Conservation (phyloP, 1,140 invertebrate genomes). For the Drosophila carrolli region DNA sequence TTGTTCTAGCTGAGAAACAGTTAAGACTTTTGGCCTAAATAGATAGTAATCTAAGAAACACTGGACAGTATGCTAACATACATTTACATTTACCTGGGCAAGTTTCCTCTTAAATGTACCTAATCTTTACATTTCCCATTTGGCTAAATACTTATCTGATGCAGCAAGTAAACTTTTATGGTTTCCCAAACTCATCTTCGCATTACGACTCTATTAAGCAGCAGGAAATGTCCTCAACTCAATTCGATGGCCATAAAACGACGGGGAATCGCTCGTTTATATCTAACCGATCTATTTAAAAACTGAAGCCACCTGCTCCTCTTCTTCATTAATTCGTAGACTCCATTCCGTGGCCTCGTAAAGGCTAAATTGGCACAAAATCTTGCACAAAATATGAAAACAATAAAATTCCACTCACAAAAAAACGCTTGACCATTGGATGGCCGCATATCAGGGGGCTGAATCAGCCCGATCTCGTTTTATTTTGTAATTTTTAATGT, state of each 20-base stretch:
- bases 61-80: too few relatives aligned
- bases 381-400: slow-evolving; percentile 27
- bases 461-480: slow-evolving; percentile 39
- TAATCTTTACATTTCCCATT: background rate
- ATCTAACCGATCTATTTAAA: slow-evolving; percentile 14
- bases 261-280: slow-evolving; percentile 17
- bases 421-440: slow-evolving; percentile 12
- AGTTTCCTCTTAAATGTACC: too few relatives aligned
- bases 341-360: slow-evolving; percentile 11
- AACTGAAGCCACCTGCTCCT: slow-evolving; percentile 23
- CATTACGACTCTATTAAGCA: slow-evolving; percentile 32
- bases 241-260: slow-evolving; percentile 42
- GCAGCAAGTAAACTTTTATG: slow-evolving; percentile 3
- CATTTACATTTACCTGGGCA: too few relatives aligned
- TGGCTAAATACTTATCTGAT: slow-evolving; percentile 8
- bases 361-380: slow-evolving; percentile 33
- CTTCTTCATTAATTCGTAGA: slow-evolving; percentile 3
- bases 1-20: too few relatives aligned
- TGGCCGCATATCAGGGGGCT: slow-evolving; percentile 9
- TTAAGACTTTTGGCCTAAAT: too few relatives aligned
- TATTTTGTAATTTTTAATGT: slow-evolving; percentile 74
- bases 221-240: slow-evolving; percentile 27
- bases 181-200: background rate
- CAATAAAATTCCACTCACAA: slow-evolving; percentile 22
- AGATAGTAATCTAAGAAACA: too few relatives aligned